phyloP scores from a whole-genome alignment of 2,113 vertebrate species.

The Parotia lawesii region DNA sequence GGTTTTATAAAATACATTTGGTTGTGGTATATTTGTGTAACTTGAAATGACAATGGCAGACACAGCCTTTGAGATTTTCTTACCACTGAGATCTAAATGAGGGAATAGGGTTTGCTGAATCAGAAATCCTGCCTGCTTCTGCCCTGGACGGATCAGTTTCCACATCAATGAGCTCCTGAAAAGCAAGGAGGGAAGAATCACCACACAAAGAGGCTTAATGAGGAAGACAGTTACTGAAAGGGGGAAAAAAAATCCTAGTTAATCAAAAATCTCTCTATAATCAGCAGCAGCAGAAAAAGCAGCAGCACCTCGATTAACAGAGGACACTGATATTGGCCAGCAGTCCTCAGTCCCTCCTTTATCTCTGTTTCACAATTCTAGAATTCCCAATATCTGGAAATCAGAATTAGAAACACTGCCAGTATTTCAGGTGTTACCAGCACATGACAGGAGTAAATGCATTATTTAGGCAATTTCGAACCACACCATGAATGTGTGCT shows the following conservation, averaged over 20 bases:
- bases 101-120: background rate
- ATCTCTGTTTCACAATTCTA: background rate
- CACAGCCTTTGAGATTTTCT: background rate
- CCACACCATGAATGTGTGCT: rapidly evolving
- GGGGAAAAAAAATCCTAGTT: background rate
- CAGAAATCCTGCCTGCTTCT: background rate
- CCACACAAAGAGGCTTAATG: background rate
- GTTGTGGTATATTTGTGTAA: background rate
- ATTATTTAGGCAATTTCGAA: background rate
- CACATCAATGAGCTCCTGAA: slow-evolving; percentile 19
- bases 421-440: background rate
- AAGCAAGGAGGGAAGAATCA: background rate
- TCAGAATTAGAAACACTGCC: background rate
- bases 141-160: background rate
- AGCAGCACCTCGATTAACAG: background rate
- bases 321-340: background rate
- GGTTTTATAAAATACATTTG: background rate
- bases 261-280: background rate
- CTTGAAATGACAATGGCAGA: background rate
- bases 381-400: background rate
- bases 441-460: background rate
- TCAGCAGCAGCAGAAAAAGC: background rate
- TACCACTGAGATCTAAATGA: background rate
- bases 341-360: background rate
- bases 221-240: background rate